These are phyloP conservation scores for Crotalus viridis DNA, from an alignment of 2,113 vertebrate genomes.

Conservation along the genomic window DNA sequence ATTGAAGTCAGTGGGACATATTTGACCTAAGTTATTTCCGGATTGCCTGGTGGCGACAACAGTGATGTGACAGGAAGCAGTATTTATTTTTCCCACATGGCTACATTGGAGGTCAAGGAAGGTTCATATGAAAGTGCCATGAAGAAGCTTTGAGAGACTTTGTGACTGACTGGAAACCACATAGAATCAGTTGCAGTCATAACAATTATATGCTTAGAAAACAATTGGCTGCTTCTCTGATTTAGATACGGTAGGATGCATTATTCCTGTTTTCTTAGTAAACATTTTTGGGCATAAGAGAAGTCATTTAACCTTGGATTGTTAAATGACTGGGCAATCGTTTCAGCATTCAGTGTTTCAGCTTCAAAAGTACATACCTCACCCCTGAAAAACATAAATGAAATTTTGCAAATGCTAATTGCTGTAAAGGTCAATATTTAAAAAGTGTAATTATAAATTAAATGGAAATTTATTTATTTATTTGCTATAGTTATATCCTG, in stretches of 20 bases:
- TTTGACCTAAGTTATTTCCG: constrained; percentile 7
- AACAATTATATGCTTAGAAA: background rate
- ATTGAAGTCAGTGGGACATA: background rate
- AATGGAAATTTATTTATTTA: background rate
- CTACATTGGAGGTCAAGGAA: background rate
- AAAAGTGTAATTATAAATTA: background rate
- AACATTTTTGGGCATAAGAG: background rate
- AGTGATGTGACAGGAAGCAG: background rate
- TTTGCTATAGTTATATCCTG: background rate
- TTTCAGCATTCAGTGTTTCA: background rate
- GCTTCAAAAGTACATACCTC: background rate
- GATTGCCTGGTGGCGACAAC: background rate
- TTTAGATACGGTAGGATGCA: background rate
- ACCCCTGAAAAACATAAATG: background rate
- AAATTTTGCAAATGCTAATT: background rate
- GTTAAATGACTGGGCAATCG: background rate
- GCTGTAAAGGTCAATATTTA: background rate
- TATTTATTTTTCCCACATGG: constrained; percentile 10
- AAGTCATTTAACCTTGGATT: background rate
- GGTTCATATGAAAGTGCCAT: background rate
- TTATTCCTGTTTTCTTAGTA: background rate
- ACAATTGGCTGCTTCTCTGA: background rate
- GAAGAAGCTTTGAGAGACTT: background rate
- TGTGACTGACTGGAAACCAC: background rate
- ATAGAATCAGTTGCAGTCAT: background rate